A percentile compares a stretch with the other conserved stretches of the same genome.
These are phyloP conservation scores for Nymphalis io DNA, from an alignment of 1,140 invertebrate genomes.

Conservation along the genomic window DNA sequence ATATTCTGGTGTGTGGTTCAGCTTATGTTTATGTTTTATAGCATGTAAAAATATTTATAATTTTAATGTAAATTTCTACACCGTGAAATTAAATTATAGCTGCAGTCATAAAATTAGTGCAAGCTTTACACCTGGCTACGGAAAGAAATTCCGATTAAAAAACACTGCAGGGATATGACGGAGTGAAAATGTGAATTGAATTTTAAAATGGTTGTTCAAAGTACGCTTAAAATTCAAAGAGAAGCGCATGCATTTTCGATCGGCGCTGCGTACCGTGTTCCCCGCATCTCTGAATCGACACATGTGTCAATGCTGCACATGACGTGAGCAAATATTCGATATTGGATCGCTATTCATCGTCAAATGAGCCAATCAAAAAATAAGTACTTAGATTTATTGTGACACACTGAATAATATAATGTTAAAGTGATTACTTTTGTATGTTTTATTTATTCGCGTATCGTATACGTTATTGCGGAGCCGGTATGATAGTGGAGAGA, in stretches of 20 bases:
- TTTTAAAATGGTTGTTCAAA: constrained; percentile 5
- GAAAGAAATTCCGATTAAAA: not conserved
- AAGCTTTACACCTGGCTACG: not conserved
- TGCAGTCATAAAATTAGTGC: not conserved
- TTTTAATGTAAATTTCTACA: too few species aligned
- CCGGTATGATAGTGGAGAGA: too few species aligned
- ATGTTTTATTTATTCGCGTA: too few species aligned
- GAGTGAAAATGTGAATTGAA: constrained; percentile 1
- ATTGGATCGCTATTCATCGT: not conserved
- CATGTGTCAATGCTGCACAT: not conserved
- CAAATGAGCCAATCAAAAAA: not conserved
- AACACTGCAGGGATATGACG: not conserved
- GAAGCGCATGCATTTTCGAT: constrained; percentile 5
- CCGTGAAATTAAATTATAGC: too few species aligned
- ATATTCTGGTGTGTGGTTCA: too few species aligned
- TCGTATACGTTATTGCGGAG: too few species aligned
- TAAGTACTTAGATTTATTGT: not conserved
- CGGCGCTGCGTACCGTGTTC: not conserved
- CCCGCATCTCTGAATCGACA: not conserved
- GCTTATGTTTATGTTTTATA: too few species aligned
- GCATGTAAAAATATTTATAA: too few species aligned
- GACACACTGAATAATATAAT: not conserved
- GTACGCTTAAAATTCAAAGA: constrained; percentile 1
- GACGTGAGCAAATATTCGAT: constrained; percentile 6
- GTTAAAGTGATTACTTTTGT: too few species aligned